phyloP scores from a whole-genome alignment of 1,140 invertebrate genomes.

The Cherax quadricarinatus region DNA sequence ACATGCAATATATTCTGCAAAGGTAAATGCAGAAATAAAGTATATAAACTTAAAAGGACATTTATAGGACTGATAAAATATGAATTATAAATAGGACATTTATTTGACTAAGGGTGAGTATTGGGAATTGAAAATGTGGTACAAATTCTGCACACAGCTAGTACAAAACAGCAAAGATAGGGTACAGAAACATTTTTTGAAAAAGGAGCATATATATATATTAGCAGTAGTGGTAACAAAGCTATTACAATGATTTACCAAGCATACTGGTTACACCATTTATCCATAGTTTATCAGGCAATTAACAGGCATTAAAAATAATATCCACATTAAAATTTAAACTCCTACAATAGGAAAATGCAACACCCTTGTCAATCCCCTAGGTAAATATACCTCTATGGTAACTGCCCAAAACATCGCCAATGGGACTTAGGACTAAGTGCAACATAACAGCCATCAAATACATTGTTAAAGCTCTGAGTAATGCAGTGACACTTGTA shows the following conservation, averaged over 20 bases:
- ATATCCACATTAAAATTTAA: conserved; percentile 1
- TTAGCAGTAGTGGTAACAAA: conserved; percentile 69
- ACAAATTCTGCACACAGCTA: neutral
- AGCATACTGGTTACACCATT: conserved; percentile 55
- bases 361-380: conserved; percentile 24
- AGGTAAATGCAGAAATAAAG: no score
- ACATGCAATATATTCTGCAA: no score
- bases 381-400: neutral
- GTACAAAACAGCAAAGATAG: neutral
- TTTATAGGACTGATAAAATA: neutral
- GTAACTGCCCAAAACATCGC: neutral
- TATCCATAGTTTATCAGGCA: conserved; percentile 43
- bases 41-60: no score
- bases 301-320: conserved; percentile 18
- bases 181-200: conserved; percentile 16
- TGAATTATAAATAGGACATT: neutral
- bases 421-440: neutral
- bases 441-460: conserved; percentile 7
- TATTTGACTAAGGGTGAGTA: neutral
- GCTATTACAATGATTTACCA: conserved; percentile 69
- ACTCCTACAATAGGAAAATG: conserved; percentile 29
- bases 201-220: conserved; percentile 65
- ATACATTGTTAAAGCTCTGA: conserved; percentile 37
- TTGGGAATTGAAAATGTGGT: neutral
- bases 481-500: conserved; percentile 45